Percentiles rank a stretch among this genome's conserved stretches.
These are phyloP conservation scores for Eumerus sabulonum DNA, from an alignment of 2,888 invertebrate species.

Conservation along the genomic window DNA sequence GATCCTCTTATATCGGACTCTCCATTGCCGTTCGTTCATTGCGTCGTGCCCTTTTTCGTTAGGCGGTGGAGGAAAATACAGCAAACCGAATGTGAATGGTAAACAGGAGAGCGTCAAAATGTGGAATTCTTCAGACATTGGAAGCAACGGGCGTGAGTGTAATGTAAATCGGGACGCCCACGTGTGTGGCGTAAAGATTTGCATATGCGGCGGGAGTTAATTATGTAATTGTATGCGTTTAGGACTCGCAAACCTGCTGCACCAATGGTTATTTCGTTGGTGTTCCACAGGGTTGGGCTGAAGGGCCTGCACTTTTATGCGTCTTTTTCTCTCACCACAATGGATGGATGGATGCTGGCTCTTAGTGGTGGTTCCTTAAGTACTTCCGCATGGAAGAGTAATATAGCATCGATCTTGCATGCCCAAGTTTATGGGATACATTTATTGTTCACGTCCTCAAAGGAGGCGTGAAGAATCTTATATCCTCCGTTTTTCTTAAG, in stretches of 20 bases:
- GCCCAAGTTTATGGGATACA: too few species aligned
- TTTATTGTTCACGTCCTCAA: too few species aligned
- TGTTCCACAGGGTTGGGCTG: conserved; percentile 4
- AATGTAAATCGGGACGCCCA: conserved; percentile 50
- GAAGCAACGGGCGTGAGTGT: conserved; percentile 51
- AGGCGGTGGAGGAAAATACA: too few species aligned
- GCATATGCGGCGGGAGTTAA: conserved; percentile 27
- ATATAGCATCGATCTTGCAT: too few species aligned
- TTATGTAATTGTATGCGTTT: conserved; percentile 38
- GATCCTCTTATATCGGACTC: background rate
- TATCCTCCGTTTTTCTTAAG: too few species aligned
- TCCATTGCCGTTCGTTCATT: background rate
- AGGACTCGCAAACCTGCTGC: too few species aligned
- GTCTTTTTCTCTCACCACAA: background rate
- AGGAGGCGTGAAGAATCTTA: too few species aligned
- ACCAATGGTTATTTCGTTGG: background rate
- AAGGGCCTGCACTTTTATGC: background rate
- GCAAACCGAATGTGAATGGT: conserved; percentile 38
- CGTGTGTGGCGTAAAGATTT: conserved; percentile 17
- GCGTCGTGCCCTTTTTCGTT: conserved; percentile 31
- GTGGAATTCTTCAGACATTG: conserved; percentile 59
- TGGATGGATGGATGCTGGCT: background rate
- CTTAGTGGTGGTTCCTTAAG: background rate
- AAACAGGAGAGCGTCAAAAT: conserved; percentile 54
- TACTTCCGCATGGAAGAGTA: too few species aligned